phyloP scores from a whole-genome alignment of 1,140 invertebrate genomes.

The Temnothorax curvispinosus region DNA sequence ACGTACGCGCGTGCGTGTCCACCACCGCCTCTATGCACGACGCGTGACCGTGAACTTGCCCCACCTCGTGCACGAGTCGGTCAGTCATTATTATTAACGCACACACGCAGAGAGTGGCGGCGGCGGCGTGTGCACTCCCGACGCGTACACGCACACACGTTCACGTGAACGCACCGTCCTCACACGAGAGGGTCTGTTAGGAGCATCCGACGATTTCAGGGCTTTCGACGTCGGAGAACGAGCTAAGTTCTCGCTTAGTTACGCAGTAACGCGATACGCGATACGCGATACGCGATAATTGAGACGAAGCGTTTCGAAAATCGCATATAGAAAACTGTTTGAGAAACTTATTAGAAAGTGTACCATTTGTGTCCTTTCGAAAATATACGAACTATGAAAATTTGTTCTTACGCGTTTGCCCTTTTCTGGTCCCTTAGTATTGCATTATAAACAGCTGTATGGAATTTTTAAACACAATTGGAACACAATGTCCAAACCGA shows the following conservation, averaged over 20 bases:
- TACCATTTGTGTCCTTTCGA: too few species aligned
- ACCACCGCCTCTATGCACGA: conserved; percentile 67
- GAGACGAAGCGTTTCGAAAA: background rate
- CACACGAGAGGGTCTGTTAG: conserved; percentile 43
- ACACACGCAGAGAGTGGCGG: conserved; percentile 56
- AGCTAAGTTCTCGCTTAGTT: background rate
- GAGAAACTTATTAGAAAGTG: too few species aligned
- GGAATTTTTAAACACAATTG: background rate
- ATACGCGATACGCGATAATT: background rate
- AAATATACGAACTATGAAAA: background rate
- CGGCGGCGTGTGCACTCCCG: conserved; percentile 29
- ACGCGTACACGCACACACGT: conserved; percentile 13
- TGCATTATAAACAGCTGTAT: background rate
- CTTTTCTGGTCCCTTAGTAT: background rate
- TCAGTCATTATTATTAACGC: conserved; percentile 81
- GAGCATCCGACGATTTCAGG: conserved; percentile 52
- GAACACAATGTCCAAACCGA: too few species aligned
- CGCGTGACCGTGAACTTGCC: conserved; percentile 81
- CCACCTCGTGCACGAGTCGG: conserved; percentile 77
- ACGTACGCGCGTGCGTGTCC: conserved; percentile 67
- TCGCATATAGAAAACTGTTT: background rate
- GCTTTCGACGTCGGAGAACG: conserved; percentile 27
- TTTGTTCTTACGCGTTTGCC: background rate
- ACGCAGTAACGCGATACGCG: background rate
- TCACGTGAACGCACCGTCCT: conserved; percentile 43